Evolutionary conservation across 2,113 vertebrate genomes (phyloP).

Genomic region (Propithecus coquereli): DNA sequence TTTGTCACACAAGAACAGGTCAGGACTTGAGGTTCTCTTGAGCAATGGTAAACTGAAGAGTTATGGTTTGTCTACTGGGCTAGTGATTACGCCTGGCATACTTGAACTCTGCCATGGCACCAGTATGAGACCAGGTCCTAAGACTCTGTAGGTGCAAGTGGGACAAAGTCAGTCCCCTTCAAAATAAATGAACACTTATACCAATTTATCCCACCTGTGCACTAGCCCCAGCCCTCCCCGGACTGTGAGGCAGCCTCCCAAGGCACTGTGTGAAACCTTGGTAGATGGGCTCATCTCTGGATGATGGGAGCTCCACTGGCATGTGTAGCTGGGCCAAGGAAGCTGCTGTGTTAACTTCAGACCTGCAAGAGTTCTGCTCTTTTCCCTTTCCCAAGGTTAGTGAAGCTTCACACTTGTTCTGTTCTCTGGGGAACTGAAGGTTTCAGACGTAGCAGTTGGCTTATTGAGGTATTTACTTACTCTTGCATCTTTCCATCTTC

Average conservation of each 20-base stretch:
- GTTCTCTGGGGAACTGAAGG: background rate
- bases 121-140: background rate
- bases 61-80: background rate
- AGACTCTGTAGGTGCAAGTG: too few relatives aligned
- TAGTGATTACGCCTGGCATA: background rate
- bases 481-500: background rate
- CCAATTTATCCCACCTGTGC: background rate
- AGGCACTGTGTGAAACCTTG: background rate
- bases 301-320: too few relatives aligned
- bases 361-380: background rate
- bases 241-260: background rate
- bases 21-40: background rate
- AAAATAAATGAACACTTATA: background rate
- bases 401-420: background rate
- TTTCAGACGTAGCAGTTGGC: background rate
- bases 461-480: background rate
- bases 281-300: background rate
- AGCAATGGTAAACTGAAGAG: background rate
- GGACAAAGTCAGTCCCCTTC: background rate
- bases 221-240: too few relatives aligned
- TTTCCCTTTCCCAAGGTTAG: background rate
- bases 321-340: background rate
- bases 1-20: background rate
- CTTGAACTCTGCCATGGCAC: background rate
- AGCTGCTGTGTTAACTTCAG: background rate